Conservation (phyloP, 92 coral and sea anemone species). For the Epizoanthus stellaris region DNA sequence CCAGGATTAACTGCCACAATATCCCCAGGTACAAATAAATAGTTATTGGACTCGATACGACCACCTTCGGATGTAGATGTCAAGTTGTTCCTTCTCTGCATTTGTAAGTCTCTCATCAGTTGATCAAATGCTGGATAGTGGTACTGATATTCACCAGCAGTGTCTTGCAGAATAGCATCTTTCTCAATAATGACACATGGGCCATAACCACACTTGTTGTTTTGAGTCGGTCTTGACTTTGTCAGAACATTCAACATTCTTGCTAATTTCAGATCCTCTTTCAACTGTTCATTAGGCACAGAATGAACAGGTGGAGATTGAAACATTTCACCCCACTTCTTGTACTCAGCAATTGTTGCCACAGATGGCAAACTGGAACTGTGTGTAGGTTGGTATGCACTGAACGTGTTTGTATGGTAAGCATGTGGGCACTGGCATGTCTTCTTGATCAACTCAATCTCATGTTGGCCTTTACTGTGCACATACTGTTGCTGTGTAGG, state of each 20-base stretch:
- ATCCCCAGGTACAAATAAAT: constrained; percentile 67
- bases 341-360: constrained; percentile 34
- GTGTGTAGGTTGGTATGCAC: constrained; percentile 74
- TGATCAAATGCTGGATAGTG: constrained; percentile 62
- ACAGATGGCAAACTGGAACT: constrained; percentile 52
- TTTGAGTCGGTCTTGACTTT: constrained; percentile 63
- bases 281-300: constrained; percentile 19
- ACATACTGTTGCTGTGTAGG: constrained; percentile 71
- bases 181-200: constrained; percentile 69
- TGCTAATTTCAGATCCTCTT: constrained; percentile 62
- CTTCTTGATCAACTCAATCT: constrained; percentile 66
- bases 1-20: constrained; percentile 71
- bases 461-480: constrained; percentile 61
- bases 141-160: background rate
- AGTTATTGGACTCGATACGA: constrained; percentile 43
- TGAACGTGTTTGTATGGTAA: constrained; percentile 62
- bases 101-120: constrained; percentile 53
- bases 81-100: constrained; percentile 39
- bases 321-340: constrained; percentile 39
- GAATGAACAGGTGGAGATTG: background rate
- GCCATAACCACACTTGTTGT: constrained; percentile 74
- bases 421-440: constrained; percentile 72
- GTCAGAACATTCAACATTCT: constrained; percentile 62
- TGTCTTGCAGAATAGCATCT: constrained; percentile 53
- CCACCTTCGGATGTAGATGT: constrained; percentile 22